These are phyloP conservation scores for Phyllopteryx taeniolatus DNA, from an alignment of 2,113 vertebrate species.

Conservation along the genomic window DNA sequence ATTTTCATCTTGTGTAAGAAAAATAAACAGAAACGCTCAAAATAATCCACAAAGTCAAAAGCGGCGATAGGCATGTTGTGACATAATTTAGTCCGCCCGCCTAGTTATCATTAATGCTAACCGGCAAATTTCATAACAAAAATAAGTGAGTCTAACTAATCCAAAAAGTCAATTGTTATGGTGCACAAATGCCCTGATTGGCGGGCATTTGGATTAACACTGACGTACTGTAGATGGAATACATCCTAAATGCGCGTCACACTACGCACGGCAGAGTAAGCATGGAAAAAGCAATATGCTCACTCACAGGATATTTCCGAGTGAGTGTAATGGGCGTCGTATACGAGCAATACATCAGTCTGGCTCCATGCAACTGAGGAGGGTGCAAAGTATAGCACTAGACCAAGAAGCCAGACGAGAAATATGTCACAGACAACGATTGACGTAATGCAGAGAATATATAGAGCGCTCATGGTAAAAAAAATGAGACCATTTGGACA, in stretches of 20 bases:
- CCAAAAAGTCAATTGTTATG: neutral
- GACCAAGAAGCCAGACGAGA: slow-evolving; percentile 18
- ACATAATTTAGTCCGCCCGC: too few species aligned
- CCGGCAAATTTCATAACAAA: neutral
- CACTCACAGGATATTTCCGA: slow-evolving; percentile 6
- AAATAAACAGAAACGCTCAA: too few species aligned
- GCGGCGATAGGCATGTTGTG: too few species aligned
- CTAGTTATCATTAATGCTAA: too few species aligned
- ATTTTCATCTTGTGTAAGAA: too few species aligned
- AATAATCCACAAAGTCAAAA: too few species aligned
- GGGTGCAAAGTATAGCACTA: slow-evolving; percentile 15
- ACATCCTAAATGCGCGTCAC: slow-evolving; percentile 1
- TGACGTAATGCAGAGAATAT: slow-evolving; percentile 16
- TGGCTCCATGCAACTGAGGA: slow-evolving; percentile 4
- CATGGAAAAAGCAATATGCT: neutral
- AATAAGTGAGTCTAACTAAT: neutral
- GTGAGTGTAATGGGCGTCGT: slow-evolving; percentile 18
- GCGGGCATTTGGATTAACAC: slow-evolving; percentile 25
- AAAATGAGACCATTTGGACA: slow-evolving; percentile 26
- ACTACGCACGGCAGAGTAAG: slow-evolving; percentile 6
- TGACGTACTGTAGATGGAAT: slow-evolving; percentile 8
- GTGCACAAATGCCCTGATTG: slow-evolving; percentile 34
- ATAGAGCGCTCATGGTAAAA: slow-evolving; percentile 13
- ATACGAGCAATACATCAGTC: slow-evolving; percentile 10
- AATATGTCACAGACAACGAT: neutral